Evolutionary conservation across 2,797 vertebrate genomes (phyloP).

Genomic region (Crypturellus tataupa): DNA sequence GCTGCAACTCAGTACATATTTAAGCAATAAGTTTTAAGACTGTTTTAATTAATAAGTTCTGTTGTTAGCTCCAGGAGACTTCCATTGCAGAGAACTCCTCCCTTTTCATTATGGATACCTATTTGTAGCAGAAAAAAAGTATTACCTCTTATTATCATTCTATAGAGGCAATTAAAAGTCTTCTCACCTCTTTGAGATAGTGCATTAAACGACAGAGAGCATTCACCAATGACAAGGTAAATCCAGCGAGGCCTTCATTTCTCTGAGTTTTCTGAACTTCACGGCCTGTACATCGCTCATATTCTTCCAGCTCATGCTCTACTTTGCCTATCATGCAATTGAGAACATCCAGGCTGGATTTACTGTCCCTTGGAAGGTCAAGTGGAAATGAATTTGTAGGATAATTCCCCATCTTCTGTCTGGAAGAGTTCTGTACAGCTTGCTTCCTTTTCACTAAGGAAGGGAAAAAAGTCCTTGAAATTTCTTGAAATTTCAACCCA

Average conservation of each 20-base stretch:
- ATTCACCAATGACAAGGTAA: constrained; percentile 90
- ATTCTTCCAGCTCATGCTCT: constrained; percentile 87
- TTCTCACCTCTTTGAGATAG: constrained; percentile 88
- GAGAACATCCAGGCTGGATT: constrained; percentile 86
- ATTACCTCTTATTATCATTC: neutral
- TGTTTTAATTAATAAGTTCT: neutral
- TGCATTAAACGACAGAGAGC: constrained; percentile 88
- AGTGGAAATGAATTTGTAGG: constrained; percentile 56
- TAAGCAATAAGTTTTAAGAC: neutral
- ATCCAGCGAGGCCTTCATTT: constrained; percentile 86
- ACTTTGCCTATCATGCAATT: constrained; percentile 89
- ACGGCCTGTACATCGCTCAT: constrained; percentile 74
- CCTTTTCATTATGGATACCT: neutral
- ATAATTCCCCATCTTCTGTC: constrained; percentile 34
- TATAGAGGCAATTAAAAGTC: neutral
- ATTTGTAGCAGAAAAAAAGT: neutral
- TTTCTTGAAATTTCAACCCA: neutral
- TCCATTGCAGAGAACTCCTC: neutral
- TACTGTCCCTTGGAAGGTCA: constrained; percentile 73
- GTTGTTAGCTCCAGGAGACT: neutral
- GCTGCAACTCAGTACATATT: neutral
- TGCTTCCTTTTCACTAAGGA: constrained; percentile 77
- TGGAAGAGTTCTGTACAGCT: constrained; percentile 4
- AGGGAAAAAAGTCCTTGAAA: neutral
- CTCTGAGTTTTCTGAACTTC: constrained; percentile 59